Evolutionary conservation across 1,140 invertebrate genomes (phyloP), one percentile per base, ranked within the genome.

Genomic region (Anoplophora glabripennis): DNA sequence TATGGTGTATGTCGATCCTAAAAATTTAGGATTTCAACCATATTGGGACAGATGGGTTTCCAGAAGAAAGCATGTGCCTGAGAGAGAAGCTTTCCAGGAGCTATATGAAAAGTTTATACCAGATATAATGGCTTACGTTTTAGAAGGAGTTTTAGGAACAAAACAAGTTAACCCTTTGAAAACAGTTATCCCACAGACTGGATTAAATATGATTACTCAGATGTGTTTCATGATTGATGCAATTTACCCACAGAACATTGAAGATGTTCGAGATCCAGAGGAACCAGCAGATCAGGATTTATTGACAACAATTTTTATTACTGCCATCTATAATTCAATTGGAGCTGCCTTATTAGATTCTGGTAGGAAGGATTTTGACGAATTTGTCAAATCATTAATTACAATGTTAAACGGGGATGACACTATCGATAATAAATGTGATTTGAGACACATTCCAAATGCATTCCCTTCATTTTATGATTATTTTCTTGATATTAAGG

Each of bases 1-100:
- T 18, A 94, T 96, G 92, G 91, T 96, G 5, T 97, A 89, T 69
- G 91, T 96, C 34, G 92, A 95, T 70, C 91, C 92, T 0, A 93
- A 93, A 74, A 92, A 92, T 78, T 78, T 96, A 21, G 90, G 91
- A 0, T 93, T 89, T 71, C 79, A 86, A 61, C 92, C 93, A 0
- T 95, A 86, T 75, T 93, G 93, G 89, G 79, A 89, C 37, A 53
- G 84, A 84, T 95, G 87, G 87, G 70, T 94, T 76, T 85, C 77
- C 76, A 61, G 75, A 55, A 72, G 77, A 46, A 72, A 71, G 56
- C 76, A 75, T 52, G 70, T 76, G 18, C 73, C 78, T 7, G 85
- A 88, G 64, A 76, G 76, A 17, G 76, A 80, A 51, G 72, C 82
- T 40, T 72, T 92, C 15, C 69, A 73, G 4, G 75, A 77, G 18